Base-by-base conservation (phyloP, 2,888 invertebrate species). In the Agrilus cyanescens region DNA sequence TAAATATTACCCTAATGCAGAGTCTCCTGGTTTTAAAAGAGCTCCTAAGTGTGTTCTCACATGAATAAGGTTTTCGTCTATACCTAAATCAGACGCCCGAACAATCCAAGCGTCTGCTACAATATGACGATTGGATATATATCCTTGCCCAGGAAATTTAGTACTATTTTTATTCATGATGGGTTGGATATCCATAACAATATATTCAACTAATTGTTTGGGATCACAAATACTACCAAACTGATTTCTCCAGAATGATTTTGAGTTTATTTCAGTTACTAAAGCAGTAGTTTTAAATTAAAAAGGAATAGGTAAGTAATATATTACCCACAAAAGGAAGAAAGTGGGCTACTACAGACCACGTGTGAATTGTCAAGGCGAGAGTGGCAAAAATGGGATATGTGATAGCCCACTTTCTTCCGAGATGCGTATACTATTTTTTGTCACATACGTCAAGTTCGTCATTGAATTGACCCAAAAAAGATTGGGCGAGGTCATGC, bases 61-160 rank as follows among this genome's bases (percentile, higher is more conserved):
- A 61, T 94, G 94, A 50, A 86, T 78, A 1, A 83, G 79, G 53
- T 80, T 86, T 34, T 86, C 82, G 48, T 80, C 83, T 2, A 82
- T 69, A 1, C 96, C 97, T 38, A 93, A 68, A 55, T 91, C 89
- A 42, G 83, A 84, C 13, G 89, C 78, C 61, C 82, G 84, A 1
- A 93, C 87, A 1, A 98, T 77, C 91, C 94, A 99, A 25, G 88
- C 83, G 65, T 98, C 96, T 4, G 93, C 85, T 38, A 95, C 69
- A 3, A 85, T 79, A 65, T 96, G 95, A 71, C 85, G 89, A 44
- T 74, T 74, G 0, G 95, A 94, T 43, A 93, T 74, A 40, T 79
- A 72, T 2, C 94, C 93, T 71, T 91, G 91, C 0, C 94, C 95
- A 1, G 88, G 87, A 61, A 88, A 89, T 40, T 72, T 67, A 60